Evolutionary conservation across 2,888 invertebrate genomes (phyloP).

Genomic region (Hemithea aestivaria): DNA sequence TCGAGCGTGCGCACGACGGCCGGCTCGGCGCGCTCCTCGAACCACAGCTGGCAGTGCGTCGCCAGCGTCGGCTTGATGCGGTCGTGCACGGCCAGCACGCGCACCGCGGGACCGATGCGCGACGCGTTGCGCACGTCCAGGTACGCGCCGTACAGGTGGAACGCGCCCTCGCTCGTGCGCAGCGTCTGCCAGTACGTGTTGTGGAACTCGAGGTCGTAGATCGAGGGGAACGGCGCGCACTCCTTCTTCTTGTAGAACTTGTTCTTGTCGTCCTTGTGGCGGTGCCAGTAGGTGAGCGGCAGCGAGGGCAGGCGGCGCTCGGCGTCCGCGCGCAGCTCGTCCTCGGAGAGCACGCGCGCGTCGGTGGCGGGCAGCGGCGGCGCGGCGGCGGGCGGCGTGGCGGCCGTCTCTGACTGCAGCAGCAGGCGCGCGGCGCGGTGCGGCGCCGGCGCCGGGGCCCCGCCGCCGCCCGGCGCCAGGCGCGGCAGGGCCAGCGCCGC

Average conservation of each 20-base stretch:
- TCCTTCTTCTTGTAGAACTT: slow-evolving; percentile 82
- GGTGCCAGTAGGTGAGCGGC: slow-evolving; percentile 91
- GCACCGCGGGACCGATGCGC: slow-evolving; percentile 88
- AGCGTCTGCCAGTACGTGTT: slow-evolving; percentile 96
- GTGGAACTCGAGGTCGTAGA: slow-evolving; percentile 95
- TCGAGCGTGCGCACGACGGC: slow-evolving; percentile 90
- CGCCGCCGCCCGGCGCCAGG: slow-evolving; percentile 42
- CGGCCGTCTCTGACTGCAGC: slow-evolving; percentile 46
- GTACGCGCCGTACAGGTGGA: slow-evolving; percentile 94
- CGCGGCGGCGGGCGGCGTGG: slow-evolving; percentile 29
- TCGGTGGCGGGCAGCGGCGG: slow-evolving; percentile 44
- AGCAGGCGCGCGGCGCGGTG: slow-evolving; percentile 39
- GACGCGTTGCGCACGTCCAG: slow-evolving; percentile 89
- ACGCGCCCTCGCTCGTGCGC: slow-evolving; percentile 90
- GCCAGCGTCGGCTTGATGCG: slow-evolving; percentile 90
- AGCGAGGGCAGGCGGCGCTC: slow-evolving; percentile 89
- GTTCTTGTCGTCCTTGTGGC: slow-evolving; percentile 88
- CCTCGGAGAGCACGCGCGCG: slow-evolving; percentile 79
- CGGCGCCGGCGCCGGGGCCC: slow-evolving; percentile 31
- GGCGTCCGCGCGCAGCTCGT: slow-evolving; percentile 87
- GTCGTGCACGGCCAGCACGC: slow-evolving; percentile 93
- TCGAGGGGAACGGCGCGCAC: slow-evolving; percentile 91
- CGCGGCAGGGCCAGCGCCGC: slow-evolving; percentile 55
- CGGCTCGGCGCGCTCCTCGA: slow-evolving; percentile 89
- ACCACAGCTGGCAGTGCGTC: slow-evolving; percentile 94